A percentile compares a stretch with the other conserved stretches of the same genome.
phyloP scores from a whole-genome alignment of 2,888 invertebrate genomes.

The Pediacus dermestoides region DNA sequence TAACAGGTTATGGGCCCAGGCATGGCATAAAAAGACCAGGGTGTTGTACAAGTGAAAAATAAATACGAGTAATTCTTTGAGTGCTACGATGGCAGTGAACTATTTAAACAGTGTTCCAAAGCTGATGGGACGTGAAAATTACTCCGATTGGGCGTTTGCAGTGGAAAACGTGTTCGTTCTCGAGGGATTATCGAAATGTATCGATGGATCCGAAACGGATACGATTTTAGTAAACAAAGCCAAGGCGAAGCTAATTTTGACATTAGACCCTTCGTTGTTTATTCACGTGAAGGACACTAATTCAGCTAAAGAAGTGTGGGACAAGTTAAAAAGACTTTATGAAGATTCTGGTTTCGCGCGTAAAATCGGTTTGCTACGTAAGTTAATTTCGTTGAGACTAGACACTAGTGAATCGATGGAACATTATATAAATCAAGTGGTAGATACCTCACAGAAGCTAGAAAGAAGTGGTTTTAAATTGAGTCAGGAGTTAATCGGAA shows the following conservation, averaged over 20 bases:
- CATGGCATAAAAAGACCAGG: too few relatives aligned
- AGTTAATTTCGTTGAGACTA: slow-evolving; percentile 27
- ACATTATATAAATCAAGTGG: slow-evolving; percentile 30
- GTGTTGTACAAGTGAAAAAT: too few relatives aligned
- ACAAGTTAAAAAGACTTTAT: slow-evolving; percentile 28
- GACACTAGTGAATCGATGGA: slow-evolving; percentile 30
- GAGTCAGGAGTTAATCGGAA: slow-evolving; percentile 18
- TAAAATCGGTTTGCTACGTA: slow-evolving; percentile 26
- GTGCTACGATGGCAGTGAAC: slow-evolving; percentile 21
- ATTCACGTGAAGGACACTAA: slow-evolving; percentile 24
- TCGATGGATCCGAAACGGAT: slow-evolving; percentile 16
- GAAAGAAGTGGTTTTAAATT: slow-evolving; percentile 16
- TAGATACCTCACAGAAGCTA: slow-evolving; percentile 26
- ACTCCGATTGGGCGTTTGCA: slow-evolving; percentile 18
- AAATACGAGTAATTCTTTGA: too few relatives aligned
- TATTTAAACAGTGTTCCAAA: slow-evolving; percentile 18
- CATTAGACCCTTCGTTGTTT: slow-evolving; percentile 25
- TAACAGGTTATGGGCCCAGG: too few relatives aligned
- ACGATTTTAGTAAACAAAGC: slow-evolving; percentile 16
- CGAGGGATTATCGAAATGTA: slow-evolving; percentile 17
- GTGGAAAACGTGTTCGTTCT: slow-evolving; percentile 19
- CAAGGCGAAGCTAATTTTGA: slow-evolving; percentile 23
- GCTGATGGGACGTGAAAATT: slow-evolving; percentile 18
- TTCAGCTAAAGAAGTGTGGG: slow-evolving; percentile 46
- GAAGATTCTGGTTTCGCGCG: slow-evolving; percentile 34